phyloP scores from a whole-genome alignment of 2,888 invertebrate genomes.

The Melanostoma scalare region DNA sequence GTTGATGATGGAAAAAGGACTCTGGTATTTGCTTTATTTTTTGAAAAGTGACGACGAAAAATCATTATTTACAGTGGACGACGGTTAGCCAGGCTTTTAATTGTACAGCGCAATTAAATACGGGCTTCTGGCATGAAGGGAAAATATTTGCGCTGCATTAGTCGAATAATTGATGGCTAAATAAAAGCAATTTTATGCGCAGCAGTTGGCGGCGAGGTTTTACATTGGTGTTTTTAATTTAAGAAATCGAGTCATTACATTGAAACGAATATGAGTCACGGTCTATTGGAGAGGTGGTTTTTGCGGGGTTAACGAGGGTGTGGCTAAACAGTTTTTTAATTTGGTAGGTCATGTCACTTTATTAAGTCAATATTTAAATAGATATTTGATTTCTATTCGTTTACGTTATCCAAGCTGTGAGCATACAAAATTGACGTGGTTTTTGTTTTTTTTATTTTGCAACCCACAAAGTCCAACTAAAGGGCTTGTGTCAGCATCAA shows the following conservation, averaged over 20 bases:
- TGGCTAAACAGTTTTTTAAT: conserved; percentile 22
- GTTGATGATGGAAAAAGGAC: background rate
- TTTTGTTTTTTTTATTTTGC: too few relatives aligned
- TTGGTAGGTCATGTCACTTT: conserved; percentile 6
- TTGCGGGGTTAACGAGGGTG: background rate
- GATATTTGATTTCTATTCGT: background rate
- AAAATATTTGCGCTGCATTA: conserved; percentile 66
- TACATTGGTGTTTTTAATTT: conserved; percentile 18
- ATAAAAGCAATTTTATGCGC: conserved; percentile 57
- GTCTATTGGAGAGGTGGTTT: conserved; percentile 6
- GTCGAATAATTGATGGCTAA: conserved; percentile 67
- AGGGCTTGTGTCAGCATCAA: too few relatives aligned
- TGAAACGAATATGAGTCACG: conserved; percentile 3
- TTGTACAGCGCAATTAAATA: conserved; percentile 66
- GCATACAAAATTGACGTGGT: too few relatives aligned
- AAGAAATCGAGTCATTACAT: conserved; percentile 21
- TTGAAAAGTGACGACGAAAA: conserved; percentile 48
- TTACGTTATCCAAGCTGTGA: too few relatives aligned
- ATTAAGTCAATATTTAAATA: background rate
- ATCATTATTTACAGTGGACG: conserved; percentile 55
- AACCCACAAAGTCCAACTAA: too few relatives aligned
- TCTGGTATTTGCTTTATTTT: conserved; percentile 40
- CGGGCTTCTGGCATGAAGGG: conserved; percentile 32
- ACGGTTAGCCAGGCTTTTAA: conserved; percentile 58
- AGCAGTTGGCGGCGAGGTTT: background rate